A percentile compares a stretch with the other conserved stretches of the same genome.
phyloP scores from a whole-genome alignment of 2,888 invertebrate genomes.

The Arrhopalites spinosus region DNA sequence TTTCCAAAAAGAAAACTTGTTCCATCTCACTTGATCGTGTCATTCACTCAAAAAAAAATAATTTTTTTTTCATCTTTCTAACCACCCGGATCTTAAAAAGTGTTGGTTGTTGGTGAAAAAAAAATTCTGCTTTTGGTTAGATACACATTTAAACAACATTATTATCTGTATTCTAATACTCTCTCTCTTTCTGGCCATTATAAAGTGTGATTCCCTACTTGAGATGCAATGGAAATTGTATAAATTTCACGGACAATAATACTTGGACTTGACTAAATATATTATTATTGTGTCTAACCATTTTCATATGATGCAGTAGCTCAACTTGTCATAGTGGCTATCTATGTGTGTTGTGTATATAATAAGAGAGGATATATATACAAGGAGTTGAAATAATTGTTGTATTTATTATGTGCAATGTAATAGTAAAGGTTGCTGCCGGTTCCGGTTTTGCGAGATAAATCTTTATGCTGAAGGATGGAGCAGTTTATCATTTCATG shows the following conservation, averaged over 20 bases:
- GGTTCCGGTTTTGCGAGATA: constrained; percentile 35
- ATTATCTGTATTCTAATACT: not conserved
- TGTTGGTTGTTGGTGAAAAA: not conserved
- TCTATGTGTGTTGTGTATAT: no score
- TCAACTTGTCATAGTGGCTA: no score
- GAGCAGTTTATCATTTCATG: constrained; percentile 35
- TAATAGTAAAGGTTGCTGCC: constrained; percentile 34
- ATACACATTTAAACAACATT: constrained; percentile 11
- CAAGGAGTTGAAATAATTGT: constrained; percentile 25
- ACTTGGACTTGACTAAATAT: not conserved
- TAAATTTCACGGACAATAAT: not conserved
- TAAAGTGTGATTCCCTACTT: not conserved
- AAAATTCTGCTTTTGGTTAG: no score
- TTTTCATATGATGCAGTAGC: no score
- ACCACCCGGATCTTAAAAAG: not conserved
- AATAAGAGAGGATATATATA: not conserved
- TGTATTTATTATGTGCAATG: constrained; percentile 38
- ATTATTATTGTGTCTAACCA: no score
- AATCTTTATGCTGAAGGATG: constrained; percentile 37
- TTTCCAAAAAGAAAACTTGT: constrained; percentile 34
- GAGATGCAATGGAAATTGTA: no score
- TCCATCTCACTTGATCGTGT: constrained; percentile 25
- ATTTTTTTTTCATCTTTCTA: not conserved
- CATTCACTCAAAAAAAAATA: constrained; percentile 11
- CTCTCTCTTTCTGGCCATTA: not conserved